These are phyloP conservation scores for Listronotus oregonensis DNA, from an alignment of 1,140 invertebrate species.

Conservation along the genomic window DNA sequence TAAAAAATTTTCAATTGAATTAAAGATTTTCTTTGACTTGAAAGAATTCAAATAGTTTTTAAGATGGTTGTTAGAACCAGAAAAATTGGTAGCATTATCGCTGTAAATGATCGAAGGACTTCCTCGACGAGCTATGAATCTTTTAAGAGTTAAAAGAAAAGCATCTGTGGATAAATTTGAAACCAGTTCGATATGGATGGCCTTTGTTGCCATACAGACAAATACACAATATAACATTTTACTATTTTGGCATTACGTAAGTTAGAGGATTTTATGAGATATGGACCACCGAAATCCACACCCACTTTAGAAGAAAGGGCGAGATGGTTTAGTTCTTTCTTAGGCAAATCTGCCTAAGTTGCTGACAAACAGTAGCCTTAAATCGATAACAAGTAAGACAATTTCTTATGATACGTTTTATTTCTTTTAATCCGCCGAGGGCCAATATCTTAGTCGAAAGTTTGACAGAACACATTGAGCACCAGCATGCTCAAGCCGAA, in stretches of 20 bases:
- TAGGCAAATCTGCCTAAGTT: conserved; percentile 30
- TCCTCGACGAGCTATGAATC: conserved; percentile 17
- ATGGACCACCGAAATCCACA: conserved; percentile 36
- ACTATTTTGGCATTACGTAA: conserved; percentile 24
- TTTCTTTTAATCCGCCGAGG: conserved; percentile 9
- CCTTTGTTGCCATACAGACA: conserved; percentile 52
- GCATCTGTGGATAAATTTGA: conserved; percentile 50
- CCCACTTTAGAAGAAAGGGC: conserved; percentile 21
- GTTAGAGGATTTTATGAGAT: conserved; percentile 15
- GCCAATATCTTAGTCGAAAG: conserved; percentile 31
- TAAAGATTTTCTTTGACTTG: too few relatives aligned
- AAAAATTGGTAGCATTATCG: too few relatives aligned
- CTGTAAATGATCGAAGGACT: too few relatives aligned
- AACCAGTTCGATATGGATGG: conserved; percentile 57
- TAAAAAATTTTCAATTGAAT: too few relatives aligned
- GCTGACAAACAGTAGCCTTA: conserved; percentile 5
- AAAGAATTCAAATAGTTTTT: too few relatives aligned
- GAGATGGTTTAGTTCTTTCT: not conserved
- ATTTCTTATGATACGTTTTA: conserved; percentile 19
- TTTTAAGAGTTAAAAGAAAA: conserved; percentile 51
- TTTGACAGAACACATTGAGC: conserved; percentile 19
- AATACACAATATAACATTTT: conserved; percentile 56
- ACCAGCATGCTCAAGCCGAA: conserved; percentile 25
- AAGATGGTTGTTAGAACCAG: too few relatives aligned
- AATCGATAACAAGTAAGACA: conserved; percentile 30